Conservation (phyloP, 2,797 vertebrate genomes). For the Scarus forsteni region DNA sequence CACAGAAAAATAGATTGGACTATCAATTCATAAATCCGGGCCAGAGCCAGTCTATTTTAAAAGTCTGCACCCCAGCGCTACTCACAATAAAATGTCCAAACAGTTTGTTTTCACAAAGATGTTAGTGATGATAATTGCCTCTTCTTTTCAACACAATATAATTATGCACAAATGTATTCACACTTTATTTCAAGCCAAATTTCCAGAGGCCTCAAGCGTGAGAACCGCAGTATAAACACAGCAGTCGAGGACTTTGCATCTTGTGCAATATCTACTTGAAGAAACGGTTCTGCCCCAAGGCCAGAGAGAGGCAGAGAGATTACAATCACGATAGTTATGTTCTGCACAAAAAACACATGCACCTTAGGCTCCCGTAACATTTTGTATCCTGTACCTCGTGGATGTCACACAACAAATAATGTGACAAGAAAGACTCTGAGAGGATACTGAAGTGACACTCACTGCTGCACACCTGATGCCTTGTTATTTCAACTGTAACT, state of each 20-base stretch:
- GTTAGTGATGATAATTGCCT: background rate
- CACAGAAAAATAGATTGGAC: too few species aligned
- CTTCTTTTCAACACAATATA: background rate
- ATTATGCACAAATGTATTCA: background rate
- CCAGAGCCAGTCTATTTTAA: too few species aligned
- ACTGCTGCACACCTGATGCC: conserved; percentile 36
- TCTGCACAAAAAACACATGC: conserved; percentile 14
- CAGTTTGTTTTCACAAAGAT: background rate
- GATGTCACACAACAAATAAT: background rate
- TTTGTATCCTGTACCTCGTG: background rate
- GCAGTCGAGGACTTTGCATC: background rate
- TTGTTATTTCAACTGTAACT: conserved; percentile 19
- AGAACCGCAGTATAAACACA: background rate
- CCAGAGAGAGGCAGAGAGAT: conserved; percentile 1
- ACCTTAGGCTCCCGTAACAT: conserved; percentile 7
- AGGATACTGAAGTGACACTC: conserved; percentile 1
- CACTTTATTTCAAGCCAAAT: background rate
- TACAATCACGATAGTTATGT: conserved; percentile 6
- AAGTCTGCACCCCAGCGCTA: too few species aligned
- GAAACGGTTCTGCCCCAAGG: conserved; percentile 25
- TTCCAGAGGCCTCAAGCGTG: background rate
- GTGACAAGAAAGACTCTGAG: conserved; percentile 7
- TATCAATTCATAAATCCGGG: too few species aligned
- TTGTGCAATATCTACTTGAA: conserved; percentile 16
- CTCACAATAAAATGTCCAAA: background rate